Conservation (phyloP, 2,797 vertebrate genomes). For the Hippocampus kuda region DNA sequence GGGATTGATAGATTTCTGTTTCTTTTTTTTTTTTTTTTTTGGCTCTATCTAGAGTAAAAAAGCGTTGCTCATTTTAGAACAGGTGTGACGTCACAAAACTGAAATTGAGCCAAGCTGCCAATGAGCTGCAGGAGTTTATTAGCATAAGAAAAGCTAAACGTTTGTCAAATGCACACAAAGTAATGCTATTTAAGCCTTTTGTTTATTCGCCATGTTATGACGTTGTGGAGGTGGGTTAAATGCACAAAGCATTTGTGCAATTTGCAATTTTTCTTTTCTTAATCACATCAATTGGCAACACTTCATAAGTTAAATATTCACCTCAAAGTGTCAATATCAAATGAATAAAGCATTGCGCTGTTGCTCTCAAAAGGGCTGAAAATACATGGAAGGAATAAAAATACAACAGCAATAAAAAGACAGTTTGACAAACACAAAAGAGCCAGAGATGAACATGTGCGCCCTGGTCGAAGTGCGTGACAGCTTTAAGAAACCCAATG, state of each 20-base stretch:
- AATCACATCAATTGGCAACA: neutral
- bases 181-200: neutral
- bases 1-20: conserved; percentile 81
- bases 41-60: conserved; percentile 80
- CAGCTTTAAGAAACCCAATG: conserved; percentile 76
- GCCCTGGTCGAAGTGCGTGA: conserved; percentile 7
- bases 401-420: neutral
- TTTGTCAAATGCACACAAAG: conserved; percentile 53
- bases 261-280: neutral
- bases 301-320: neutral
- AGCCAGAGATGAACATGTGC: conserved; percentile 9
- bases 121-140: conserved; percentile 75
- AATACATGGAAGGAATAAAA: neutral
- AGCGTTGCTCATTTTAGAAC: conserved; percentile 96
- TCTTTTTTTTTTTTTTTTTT: conserved; percentile 77
- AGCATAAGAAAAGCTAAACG: conserved; percentile 87
- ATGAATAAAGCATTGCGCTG: too few relatives aligned
- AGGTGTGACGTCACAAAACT: conserved; percentile 80
- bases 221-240: neutral
- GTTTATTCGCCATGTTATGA: neutral
- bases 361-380: neutral
- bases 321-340: neutral
- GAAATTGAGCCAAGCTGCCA: conserved; percentile 83
- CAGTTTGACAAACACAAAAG: neutral
- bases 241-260: neutral